These are phyloP conservation scores for Arrhamphus sclerolepis DNA, from an alignment of 2,797 vertebrate species.

Conservation along the genomic window DNA sequence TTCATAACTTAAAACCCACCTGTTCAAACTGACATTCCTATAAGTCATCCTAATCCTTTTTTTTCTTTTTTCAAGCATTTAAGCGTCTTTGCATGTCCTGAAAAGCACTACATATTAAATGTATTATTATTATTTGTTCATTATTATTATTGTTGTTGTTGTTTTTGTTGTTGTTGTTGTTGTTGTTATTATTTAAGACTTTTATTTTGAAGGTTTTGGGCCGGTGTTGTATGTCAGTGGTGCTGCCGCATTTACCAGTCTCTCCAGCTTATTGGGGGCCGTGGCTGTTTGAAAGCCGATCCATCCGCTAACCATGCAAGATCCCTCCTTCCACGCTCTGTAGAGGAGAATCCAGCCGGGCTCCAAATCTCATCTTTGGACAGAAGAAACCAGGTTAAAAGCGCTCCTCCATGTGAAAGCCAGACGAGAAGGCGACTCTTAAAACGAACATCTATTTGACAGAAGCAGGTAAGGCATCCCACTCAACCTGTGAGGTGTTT, in stretches of 20 bases:
- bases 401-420: slow-evolving; percentile 19
- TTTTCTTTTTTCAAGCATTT: too few relatives aligned
- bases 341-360: not conserved
- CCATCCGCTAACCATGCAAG: slow-evolving; percentile 18
- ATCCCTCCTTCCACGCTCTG: slow-evolving; percentile 6
- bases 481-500: slow-evolving; percentile 5
- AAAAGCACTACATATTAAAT: too few relatives aligned
- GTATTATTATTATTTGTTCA: too few relatives aligned
- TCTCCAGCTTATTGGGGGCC: slow-evolving; percentile 30
- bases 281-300: slow-evolving; percentile 30
- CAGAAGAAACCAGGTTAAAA: slow-evolving; percentile 14
- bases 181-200: not conserved
- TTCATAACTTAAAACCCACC: too few relatives aligned
- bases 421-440: slow-evolving; percentile 38
- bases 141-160: too few relatives aligned
- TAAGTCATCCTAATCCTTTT: too few relatives aligned
- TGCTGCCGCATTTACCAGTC: not conserved
- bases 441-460: slow-evolving; percentile 49
- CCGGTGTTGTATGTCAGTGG: not conserved
- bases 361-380: slow-evolving; percentile 1
- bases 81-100: too few relatives aligned
- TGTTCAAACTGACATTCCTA: too few relatives aligned
- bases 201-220: slow-evolving; percentile 46
- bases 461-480: slow-evolving; percentile 59
- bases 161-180: not conserved